Conservation (phyloP, 30 jellyfish, hydroid and myxozoan species). For the Sanderia malayensis region DNA sequence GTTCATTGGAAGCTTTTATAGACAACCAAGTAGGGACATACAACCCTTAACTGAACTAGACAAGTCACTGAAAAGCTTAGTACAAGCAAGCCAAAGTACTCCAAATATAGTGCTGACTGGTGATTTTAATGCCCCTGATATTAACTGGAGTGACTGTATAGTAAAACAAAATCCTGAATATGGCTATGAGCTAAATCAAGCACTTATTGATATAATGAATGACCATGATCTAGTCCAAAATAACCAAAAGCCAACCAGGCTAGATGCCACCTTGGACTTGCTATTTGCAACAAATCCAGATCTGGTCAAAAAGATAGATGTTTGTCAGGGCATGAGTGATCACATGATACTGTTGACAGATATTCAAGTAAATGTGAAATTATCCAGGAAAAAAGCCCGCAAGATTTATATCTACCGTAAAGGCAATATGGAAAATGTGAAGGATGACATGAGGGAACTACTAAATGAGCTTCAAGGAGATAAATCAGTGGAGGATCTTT, state of each 20-base stretch:
- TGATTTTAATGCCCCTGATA: conserved; percentile 22
- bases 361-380: conserved; percentile 25
- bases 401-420: conserved; percentile 17
- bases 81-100: conserved; percentile 19
- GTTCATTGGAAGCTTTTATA: conserved; percentile 23
- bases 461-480: conserved; percentile 50
- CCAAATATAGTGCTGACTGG: conserved; percentile 27
- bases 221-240: conserved; percentile 25
- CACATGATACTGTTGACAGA: conserved; percentile 23
- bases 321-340: conserved; percentile 29
- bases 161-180: conserved; percentile 24
- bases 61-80: conserved; percentile 11
- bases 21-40: conserved; percentile 22
- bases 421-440: conserved; percentile 46
- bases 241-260: conserved; percentile 3
- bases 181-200: conserved; percentile 27
- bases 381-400: conserved; percentile 13
- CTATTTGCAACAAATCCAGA: conserved; percentile 20
- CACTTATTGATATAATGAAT: conserved; percentile 18
- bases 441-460: conserved; percentile 44
- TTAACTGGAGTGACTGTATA: conserved; percentile 18
- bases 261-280: conserved; percentile 15
- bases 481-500: conserved; percentile 36
- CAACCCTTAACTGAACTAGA: conserved; percentile 36
- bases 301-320: conserved; percentile 20